Conservation (phyloP, 1,140 invertebrate genomes). For the Pentalonia nigronervosa region DNA sequence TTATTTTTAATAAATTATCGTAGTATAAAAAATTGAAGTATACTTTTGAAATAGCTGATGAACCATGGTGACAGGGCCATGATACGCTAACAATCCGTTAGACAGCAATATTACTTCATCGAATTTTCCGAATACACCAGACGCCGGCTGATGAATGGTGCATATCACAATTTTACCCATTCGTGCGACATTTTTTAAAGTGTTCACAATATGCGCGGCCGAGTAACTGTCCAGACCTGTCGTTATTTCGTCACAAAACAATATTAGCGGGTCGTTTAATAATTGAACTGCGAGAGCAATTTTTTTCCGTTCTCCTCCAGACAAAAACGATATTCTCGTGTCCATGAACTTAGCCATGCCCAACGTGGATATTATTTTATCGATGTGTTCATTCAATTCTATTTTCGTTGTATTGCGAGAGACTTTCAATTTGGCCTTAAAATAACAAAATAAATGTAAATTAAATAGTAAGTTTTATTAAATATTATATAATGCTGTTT, state of each 20-base stretch:
- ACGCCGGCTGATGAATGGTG: conserved; percentile 88
- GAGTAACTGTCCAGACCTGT: conserved; percentile 85
- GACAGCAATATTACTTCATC: conserved; percentile 74
- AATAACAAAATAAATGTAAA: neutral
- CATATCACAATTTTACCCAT: conserved; percentile 81
- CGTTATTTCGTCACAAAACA: conserved; percentile 97
- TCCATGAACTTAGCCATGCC: neutral
- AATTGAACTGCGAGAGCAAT: conserved; percentile 88
- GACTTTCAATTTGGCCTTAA: conserved; percentile 17
- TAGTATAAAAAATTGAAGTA: neutral
- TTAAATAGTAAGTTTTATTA: neutral
- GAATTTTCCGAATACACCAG: conserved; percentile 82
- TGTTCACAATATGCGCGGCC: conserved; percentile 76
- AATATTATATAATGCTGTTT: neutral
- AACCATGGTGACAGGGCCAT: neutral
- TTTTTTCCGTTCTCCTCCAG: conserved; percentile 87
- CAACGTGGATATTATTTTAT: neutral
- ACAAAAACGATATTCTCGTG: conserved; percentile 64
- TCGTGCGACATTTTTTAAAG: conserved; percentile 71
- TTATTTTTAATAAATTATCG: neutral
- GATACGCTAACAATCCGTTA: neutral
- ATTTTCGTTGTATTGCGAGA: neutral
- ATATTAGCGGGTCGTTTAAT: conserved; percentile 87
- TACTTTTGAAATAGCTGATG: conserved; percentile 1
- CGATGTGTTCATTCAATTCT: neutral